These are phyloP conservation scores for Philaethria dido DNA, from an alignment of 2,888 invertebrate genomes.

Conservation along the genomic window DNA sequence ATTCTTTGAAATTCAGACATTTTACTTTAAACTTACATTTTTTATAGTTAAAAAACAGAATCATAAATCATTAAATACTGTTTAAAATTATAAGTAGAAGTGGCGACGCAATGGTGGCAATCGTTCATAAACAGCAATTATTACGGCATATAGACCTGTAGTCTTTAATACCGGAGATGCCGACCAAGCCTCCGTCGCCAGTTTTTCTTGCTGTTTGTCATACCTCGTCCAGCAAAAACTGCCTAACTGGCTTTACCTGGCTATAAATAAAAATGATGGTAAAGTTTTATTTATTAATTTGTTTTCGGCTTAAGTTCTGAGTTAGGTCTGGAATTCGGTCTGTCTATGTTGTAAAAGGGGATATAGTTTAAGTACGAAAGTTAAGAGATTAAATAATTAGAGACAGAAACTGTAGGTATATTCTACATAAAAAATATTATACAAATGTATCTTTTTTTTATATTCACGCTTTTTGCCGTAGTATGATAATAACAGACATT, in stretches of 20 bases:
- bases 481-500: no score
- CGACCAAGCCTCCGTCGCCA: not conserved
- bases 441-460: no score
- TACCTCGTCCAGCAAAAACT: no score
- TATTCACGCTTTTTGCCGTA: no score
- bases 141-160: constrained; percentile 20
- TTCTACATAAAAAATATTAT: no score
- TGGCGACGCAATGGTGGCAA: constrained; percentile 1
- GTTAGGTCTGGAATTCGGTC: not conserved
- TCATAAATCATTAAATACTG: not conserved
- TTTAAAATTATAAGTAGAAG: not conserved
- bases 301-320: not conserved
- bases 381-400: no score
- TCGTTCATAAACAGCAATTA: constrained; percentile 20
- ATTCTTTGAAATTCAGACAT: no score
- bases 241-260: not conserved
- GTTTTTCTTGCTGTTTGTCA: constrained; percentile 8
- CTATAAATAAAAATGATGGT: not conserved
- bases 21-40: no score
- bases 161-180: constrained; percentile 15
- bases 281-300: constrained; percentile 3
- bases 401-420: no score
- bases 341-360: not conserved
- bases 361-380: no score
- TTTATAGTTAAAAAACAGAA: no score